Evolutionary conservation across 2,113 vertebrate genomes (phyloP).

Genomic region (Toxostoma redivivum): DNA sequence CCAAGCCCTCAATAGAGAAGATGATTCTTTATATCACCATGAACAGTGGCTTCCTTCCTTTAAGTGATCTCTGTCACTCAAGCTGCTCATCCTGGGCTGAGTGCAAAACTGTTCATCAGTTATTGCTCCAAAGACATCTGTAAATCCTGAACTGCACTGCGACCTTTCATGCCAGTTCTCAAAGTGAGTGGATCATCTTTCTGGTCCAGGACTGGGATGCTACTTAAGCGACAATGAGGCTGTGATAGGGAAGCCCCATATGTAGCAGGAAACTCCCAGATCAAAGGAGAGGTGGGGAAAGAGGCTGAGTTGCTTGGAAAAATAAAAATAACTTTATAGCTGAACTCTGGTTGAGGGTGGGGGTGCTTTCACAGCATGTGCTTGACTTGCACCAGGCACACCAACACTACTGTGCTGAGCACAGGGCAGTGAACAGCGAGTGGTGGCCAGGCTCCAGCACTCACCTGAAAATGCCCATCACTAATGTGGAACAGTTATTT

Average conservation of each 20-base stretch:
- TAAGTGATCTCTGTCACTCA: too few species aligned
- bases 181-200: too few species aligned
- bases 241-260: fast-evolving
- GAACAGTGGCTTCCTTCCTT: background rate
- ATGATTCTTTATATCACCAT: background rate
- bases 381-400: background rate
- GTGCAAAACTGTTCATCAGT: background rate
- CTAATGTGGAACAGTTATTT: background rate
- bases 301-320: background rate
- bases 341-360: too few species aligned
- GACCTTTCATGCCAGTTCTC: background rate
- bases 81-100: background rate
- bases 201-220: background rate
- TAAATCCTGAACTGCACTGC: background rate
- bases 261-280: background rate
- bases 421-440: fast-evolving
- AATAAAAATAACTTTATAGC: background rate
- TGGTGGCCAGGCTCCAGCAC: fast-evolving
- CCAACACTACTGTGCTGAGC: fast-evolving
- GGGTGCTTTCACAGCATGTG: background rate
- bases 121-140: background rate
- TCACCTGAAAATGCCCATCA: fast-evolving
- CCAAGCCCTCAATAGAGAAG: background rate
- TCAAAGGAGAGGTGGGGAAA: background rate
- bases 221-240: background rate